These are phyloP conservation scores for Anniella stebbinsi DNA, from an alignment of 2,797 vertebrate genomes.

Conservation along the genomic window DNA sequence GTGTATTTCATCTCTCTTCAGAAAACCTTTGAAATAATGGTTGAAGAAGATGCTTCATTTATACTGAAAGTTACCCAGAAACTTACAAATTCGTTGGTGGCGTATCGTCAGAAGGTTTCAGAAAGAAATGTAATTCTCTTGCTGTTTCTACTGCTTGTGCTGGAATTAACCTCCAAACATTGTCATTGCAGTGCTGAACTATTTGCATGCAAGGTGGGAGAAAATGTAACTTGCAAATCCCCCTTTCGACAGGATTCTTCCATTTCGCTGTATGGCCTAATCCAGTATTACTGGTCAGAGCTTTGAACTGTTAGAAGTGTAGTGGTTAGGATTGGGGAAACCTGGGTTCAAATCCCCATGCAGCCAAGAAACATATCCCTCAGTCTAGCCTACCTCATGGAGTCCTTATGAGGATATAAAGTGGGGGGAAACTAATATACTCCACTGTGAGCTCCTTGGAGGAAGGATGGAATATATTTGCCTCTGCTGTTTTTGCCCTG, in stretches of 20 bases:
- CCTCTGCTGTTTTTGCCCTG: no score
- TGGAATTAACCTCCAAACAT: background rate
- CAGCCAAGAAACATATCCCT: background rate
- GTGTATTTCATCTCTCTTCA: slow-evolving; percentile 56
- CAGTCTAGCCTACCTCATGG: background rate
- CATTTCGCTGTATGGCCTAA: background rate
- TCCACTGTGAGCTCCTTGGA: background rate
- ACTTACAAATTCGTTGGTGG: slow-evolving; percentile 87
- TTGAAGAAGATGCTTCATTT: slow-evolving; percentile 87
- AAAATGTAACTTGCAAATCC: background rate
- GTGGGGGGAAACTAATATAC: background rate
- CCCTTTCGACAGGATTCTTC: background rate
- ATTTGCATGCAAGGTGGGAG: background rate
- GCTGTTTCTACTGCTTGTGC: background rate
- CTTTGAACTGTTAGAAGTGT: background rate
- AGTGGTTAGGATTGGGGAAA: background rate
- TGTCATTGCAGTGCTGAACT: background rate
- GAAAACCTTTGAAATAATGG: slow-evolving; percentile 87
- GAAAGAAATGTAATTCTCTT: slow-evolving; percentile 66
- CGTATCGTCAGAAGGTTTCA: slow-evolving; percentile 84
- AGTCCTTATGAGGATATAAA: background rate
- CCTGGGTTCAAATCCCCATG: background rate
- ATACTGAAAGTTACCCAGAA: slow-evolving; percentile 90
- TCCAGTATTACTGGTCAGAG: background rate
- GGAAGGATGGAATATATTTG: no score